These are phyloP conservation scores for Volucella inanis DNA, from an alignment of 2,888 invertebrate species.

Conservation along the genomic window DNA sequence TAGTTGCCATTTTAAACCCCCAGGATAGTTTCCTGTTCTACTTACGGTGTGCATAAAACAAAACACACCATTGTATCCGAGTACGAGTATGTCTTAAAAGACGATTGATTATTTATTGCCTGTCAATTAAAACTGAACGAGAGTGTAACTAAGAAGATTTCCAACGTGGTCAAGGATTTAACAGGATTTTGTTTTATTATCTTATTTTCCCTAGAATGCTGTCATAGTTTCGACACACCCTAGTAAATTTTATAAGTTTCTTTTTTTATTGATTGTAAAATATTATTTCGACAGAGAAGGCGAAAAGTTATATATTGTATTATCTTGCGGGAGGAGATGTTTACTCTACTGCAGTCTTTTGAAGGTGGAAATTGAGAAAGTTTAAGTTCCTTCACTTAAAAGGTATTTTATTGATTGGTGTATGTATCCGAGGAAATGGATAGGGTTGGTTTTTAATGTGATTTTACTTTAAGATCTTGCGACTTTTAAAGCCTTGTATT, in stretches of 20 bases:
- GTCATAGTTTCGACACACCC: conserved; percentile 54
- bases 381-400: no score
- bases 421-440: no score
- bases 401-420: no score
- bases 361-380: no score
- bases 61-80: conserved; percentile 35
- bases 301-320: conserved; percentile 33
- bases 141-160: conserved; percentile 46
- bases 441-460: no score
- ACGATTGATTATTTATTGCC: conserved; percentile 67
- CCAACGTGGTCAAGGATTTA: conserved; percentile 56
- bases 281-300: not conserved
- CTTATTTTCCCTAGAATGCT: conserved; percentile 51
- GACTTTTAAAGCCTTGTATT: no score
- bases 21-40: not conserved
- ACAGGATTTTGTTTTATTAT: conserved; percentile 51
- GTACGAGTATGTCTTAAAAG: conserved; percentile 27
- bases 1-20: not conserved
- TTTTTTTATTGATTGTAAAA: conserved; percentile 27
- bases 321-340: not conserved
- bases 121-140: conserved; percentile 63
- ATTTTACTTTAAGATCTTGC: no score
- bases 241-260: conserved; percentile 41
- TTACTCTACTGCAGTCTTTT: not conserved
- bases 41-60: conserved; percentile 2